Percentiles rank a stretch among this genome's conserved stretches.
Conservation (phyloP, 2,888 invertebrate species). For the Anoplius nigerrimus region DNA sequence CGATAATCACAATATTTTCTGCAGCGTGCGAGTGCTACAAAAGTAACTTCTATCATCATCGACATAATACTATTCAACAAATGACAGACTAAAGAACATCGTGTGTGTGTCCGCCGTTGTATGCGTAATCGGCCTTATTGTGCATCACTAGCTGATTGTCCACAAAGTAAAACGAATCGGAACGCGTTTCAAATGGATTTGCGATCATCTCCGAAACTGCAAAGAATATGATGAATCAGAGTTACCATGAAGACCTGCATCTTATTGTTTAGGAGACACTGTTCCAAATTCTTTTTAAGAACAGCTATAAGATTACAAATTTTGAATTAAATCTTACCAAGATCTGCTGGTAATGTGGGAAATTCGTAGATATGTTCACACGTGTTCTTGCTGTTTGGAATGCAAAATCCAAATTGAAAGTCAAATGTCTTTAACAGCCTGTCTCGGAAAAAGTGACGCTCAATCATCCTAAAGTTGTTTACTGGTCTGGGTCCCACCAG, state of each 20-base stretch:
- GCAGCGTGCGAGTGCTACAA: constrained; percentile 38
- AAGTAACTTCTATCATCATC: constrained; percentile 67
- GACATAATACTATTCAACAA: constrained; percentile 77
- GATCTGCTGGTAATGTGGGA: constrained; percentile 89
- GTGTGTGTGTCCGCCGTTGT: constrained; percentile 84
- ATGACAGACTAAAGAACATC: constrained; percentile 51
- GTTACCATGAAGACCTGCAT: too few species aligned
- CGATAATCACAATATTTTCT: constrained; percentile 33
- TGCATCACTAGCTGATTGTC: constrained; percentile 98
- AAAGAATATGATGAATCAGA: constrained; percentile 67
- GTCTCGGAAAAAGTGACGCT: constrained; percentile 96
- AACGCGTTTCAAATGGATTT: constrained; percentile 96
- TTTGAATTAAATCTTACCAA: constrained; percentile 81
- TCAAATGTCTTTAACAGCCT: constrained; percentile 97
- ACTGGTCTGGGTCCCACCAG: constrained; percentile 95
- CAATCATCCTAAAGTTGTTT: constrained; percentile 98
- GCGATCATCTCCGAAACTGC: constrained; percentile 98
- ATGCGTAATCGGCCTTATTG: constrained; percentile 99
- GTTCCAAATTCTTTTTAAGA: too few species aligned
- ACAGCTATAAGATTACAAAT: not conserved
- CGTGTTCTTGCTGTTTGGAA: constrained; percentile 97
- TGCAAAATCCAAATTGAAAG: constrained; percentile 99
- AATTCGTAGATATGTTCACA: constrained; percentile 99
- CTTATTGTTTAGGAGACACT: too few species aligned
- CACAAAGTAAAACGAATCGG: constrained; percentile 99